phyloP scores from a whole-genome alignment of 2,888 invertebrate species.

The Phlogophora meticulosa region DNA sequence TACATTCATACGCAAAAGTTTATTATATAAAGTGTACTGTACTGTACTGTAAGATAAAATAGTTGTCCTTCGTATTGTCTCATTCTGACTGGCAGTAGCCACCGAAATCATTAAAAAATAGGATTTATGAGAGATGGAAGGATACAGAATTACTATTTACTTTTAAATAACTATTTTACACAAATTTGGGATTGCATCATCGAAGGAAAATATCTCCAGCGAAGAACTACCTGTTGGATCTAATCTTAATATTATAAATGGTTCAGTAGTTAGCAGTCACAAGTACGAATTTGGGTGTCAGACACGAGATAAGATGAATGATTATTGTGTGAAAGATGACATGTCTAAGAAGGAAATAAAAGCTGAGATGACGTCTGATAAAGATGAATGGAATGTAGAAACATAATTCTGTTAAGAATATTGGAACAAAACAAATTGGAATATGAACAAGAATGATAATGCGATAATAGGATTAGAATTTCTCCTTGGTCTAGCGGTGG shows the following conservation, averaged over 20 bases:
- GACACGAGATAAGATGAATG: conserved; percentile 29
- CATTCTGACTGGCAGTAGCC: too few relatives aligned
- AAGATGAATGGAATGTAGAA: conserved; percentile 6
- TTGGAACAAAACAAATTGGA: neutral
- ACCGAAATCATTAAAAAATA: too few relatives aligned
- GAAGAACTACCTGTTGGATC: conserved; percentile 14
- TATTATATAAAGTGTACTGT: too few relatives aligned
- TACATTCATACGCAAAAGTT: too few relatives aligned
- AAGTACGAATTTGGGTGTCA: conserved; percentile 6
- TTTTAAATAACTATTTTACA: too few relatives aligned
- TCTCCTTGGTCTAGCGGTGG: too few relatives aligned
- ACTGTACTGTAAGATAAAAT: too few relatives aligned
- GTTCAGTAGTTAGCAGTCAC: conserved; percentile 15
- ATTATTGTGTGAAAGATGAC: conserved; percentile 2
- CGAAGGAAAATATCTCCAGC: neutral
- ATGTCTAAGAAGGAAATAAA: neutral
- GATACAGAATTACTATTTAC: too few relatives aligned
- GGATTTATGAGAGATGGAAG: too few relatives aligned
- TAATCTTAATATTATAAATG: conserved; percentile 21
- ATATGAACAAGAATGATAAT: neutral
- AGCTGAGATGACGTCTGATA: conserved; percentile 1
- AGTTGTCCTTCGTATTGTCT: too few relatives aligned
- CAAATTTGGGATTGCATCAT: neutral
- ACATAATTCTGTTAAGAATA: neutral
- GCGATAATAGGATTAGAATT: neutral